These are phyloP conservation scores for Malurus melanocephalus DNA, from an alignment of 2,113 vertebrate species.

Conservation along the genomic window DNA sequence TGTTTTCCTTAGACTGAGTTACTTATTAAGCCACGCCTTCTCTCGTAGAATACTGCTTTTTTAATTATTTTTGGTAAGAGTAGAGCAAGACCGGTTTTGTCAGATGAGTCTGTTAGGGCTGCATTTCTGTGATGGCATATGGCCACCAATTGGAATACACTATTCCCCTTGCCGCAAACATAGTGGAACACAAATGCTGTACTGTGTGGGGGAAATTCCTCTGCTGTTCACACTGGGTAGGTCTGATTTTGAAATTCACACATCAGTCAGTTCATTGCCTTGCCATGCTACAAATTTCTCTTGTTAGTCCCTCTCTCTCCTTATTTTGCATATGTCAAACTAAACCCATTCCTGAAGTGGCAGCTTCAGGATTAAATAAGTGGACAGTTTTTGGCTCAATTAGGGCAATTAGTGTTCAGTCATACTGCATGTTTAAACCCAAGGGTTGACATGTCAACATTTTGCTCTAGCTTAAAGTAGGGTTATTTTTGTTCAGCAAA, in stretches of 20 bases:
- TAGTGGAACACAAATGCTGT: background rate
- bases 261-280: background rate
- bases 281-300: background rate
- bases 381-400: background rate
- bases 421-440: background rate
- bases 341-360: background rate
- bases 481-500: background rate
- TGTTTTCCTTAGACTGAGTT: background rate
- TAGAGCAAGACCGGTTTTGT: background rate
- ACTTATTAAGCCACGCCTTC: background rate
- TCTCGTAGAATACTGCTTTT: background rate
- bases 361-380: slow-evolving; percentile 7
- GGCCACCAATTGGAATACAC: background rate
- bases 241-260: background rate
- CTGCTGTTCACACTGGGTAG: background rate
- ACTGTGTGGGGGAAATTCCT: background rate
- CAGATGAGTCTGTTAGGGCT: background rate
- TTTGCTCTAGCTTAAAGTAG: background rate
- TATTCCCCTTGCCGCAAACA: background rate
- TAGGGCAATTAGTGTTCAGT: slow-evolving; percentile 27
- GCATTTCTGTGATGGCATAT: background rate
- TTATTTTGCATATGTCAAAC: background rate
- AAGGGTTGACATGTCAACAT: background rate
- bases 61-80: background rate
- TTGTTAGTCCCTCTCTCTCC: background rate